Percentiles rank a stretch among this genome's conserved stretches.
Conservation (phyloP, 2,113 vertebrate genomes). For the Girardinichthys multiradiatus region DNA sequence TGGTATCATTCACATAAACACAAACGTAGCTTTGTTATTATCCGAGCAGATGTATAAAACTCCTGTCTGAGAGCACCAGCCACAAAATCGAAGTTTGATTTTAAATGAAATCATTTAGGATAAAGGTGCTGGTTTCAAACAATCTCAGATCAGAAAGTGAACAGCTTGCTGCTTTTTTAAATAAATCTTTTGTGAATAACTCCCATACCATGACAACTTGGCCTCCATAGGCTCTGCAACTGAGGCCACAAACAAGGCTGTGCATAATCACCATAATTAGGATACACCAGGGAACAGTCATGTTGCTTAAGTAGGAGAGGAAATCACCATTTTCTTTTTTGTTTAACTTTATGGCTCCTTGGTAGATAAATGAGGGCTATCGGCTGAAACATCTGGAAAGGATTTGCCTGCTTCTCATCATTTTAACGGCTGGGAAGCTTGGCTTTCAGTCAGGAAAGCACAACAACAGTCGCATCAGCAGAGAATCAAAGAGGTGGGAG, state of each 20-base stretch:
- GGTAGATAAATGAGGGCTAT: conserved; percentile 43
- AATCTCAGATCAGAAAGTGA: not conserved
- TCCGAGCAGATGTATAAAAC: conserved; percentile 13
- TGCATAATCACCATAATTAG: conserved; percentile 38
- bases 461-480: conserved; percentile 51
- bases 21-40: not conserved
- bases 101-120: not conserved
- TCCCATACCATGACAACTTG: not conserved
- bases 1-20: not conserved
- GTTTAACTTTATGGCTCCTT: conserved; percentile 27
- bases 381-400: conserved; percentile 72
- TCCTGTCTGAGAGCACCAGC: too few species aligned
- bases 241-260: conserved; percentile 4
- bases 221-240: conserved; percentile 3
- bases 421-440: conserved; percentile 57
- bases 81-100: not conserved
- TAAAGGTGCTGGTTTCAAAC: not conserved
- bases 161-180: not conserved
- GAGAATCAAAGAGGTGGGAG: conserved; percentile 43
- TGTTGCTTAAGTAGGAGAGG: conserved; percentile 39
- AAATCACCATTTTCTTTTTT: conserved; percentile 34
- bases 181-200: not conserved
- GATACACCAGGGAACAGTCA: conserved; percentile 20
- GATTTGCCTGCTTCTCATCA: conserved; percentile 71
- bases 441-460: conserved; percentile 52